These are phyloP conservation scores for Sakesphorus luctuosus DNA, from an alignment of 2,113 vertebrate genomes.

Conservation along the genomic window DNA sequence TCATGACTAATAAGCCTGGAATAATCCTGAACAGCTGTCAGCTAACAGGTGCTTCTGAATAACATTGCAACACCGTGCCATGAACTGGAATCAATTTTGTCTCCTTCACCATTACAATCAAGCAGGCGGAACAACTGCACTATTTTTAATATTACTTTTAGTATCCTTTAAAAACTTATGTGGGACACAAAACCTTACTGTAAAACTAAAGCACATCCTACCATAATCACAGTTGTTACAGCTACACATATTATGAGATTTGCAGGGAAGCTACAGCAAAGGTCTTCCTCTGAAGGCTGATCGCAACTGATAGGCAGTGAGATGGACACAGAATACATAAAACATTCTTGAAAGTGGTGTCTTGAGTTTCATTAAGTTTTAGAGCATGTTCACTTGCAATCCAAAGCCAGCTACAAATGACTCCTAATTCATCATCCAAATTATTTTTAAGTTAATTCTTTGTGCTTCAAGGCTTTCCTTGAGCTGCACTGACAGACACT, in stretches of 20 bases:
- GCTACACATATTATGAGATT: conserved; percentile 15
- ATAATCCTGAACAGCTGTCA: conserved; percentile 62
- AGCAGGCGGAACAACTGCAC: conserved; percentile 23
- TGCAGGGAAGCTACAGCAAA: conserved; percentile 27
- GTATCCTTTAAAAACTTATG: conserved; percentile 52
- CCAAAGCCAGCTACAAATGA: neutral
- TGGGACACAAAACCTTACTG: neutral
- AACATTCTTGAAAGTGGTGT: neutral
- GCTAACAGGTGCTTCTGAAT: conserved; percentile 46
- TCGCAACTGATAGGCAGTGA: neutral
- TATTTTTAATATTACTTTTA: conserved; percentile 60
- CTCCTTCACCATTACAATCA: conserved; percentile 12
- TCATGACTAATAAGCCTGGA: conserved; percentile 55
- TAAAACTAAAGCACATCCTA: conserved; percentile 20
- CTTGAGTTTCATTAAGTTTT: conserved; percentile 13
- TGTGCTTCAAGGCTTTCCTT: neutral
- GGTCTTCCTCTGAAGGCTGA: conserved; percentile 39
- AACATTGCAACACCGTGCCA: neutral
- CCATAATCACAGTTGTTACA: conserved; percentile 3
- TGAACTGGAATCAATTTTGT: conserved; percentile 49
- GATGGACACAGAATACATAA: neutral
- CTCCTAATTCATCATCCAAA: neutral
- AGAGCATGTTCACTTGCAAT: neutral
- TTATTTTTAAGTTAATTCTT: neutral
- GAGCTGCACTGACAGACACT: neutral